Conservation (phyloP, 2,797 vertebrate species). For the Sebastes diploproa region DNA sequence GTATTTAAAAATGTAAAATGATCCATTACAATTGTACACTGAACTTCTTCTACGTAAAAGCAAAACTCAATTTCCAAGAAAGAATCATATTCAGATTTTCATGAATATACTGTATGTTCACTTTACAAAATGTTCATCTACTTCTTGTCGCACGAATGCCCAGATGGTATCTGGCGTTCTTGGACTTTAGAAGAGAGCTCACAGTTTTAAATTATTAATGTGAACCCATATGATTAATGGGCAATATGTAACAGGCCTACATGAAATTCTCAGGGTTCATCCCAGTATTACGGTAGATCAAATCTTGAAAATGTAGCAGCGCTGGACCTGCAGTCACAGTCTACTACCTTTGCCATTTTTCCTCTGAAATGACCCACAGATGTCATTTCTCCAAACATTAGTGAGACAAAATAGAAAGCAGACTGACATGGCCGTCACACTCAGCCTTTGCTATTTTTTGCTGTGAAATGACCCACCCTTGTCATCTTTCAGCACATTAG, state of each 20-base stretch:
- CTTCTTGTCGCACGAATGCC: slow-evolving; percentile 10
- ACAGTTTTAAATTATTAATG: slow-evolving; percentile 30
- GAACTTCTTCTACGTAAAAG: neutral
- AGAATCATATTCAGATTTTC: neutral
- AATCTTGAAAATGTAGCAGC: slow-evolving; percentile 9
- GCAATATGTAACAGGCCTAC: slow-evolving; percentile 4
- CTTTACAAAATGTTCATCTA: neutral
- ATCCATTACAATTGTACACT: too few species aligned
- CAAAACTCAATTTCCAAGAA: neutral
- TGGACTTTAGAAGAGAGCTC: slow-evolving; percentile 10
- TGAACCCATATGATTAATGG: slow-evolving; percentile 21
- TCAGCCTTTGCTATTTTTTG: slow-evolving; percentile 66
- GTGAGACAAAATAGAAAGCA: slow-evolving; percentile 60
- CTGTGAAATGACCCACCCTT: slow-evolving; percentile 68
- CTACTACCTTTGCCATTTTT: slow-evolving; percentile 51
- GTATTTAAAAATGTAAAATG: neutral
- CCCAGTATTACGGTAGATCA: slow-evolving; percentile 1
- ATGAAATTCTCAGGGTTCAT: neutral
- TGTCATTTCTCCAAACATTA: slow-evolving; percentile 59
- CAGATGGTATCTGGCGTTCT: slow-evolving; percentile 22
- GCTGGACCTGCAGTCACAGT: slow-evolving; percentile 48
- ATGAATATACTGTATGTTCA: neutral
- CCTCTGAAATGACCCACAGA: slow-evolving; percentile 59
- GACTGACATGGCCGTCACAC: slow-evolving; percentile 57
- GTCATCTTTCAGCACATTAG: slow-evolving; percentile 77